These are phyloP conservation scores for Margaritifera margaritifera DNA, from an alignment of 2,888 invertebrate species.

Conservation along the genomic window DNA sequence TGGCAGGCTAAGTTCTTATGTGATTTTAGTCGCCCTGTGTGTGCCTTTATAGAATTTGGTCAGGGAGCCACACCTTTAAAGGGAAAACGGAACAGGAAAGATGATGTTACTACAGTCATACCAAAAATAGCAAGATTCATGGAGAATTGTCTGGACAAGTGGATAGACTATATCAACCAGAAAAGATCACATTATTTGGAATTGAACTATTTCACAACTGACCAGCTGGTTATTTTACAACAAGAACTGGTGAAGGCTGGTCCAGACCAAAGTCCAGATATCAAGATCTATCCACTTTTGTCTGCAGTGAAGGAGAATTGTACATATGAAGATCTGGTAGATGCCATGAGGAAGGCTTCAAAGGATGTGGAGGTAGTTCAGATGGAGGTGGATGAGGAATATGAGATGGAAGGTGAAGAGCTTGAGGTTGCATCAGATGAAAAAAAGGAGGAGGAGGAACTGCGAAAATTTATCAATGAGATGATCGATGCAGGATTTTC, in stretches of 20 bases:
- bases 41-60: conserved; percentile 50
- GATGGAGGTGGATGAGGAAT: conserved; percentile 15
- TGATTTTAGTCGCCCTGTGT: conserved; percentile 26
- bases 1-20: conserved; percentile 57
- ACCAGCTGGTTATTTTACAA: conserved; percentile 64
- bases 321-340: conserved; percentile 35
- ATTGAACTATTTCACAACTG: conserved; percentile 62
- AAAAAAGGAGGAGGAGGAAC: conserved; percentile 7
- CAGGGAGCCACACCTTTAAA: conserved; percentile 18
- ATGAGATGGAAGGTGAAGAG: conserved; percentile 4
- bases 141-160: conserved; percentile 49
- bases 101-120: conserved; percentile 42
- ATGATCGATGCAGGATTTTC: conserved; percentile 39
- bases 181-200: conserved; percentile 41
- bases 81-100: conserved; percentile 22
- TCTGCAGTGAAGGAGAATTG: conserved; percentile 45
- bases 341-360: conserved; percentile 37
- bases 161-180: conserved; percentile 48
- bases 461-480: conserved; percentile 31
- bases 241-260: conserved; percentile 49
- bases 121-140: conserved; percentile 49
- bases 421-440: conserved; percentile 1
- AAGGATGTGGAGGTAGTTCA: conserved; percentile 15
- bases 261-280: conserved; percentile 22
- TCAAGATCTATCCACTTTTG: conserved; percentile 47